phyloP scores from a whole-genome alignment of 1,140 invertebrate genomes.

The Camponotus pennsylvanicus region DNA sequence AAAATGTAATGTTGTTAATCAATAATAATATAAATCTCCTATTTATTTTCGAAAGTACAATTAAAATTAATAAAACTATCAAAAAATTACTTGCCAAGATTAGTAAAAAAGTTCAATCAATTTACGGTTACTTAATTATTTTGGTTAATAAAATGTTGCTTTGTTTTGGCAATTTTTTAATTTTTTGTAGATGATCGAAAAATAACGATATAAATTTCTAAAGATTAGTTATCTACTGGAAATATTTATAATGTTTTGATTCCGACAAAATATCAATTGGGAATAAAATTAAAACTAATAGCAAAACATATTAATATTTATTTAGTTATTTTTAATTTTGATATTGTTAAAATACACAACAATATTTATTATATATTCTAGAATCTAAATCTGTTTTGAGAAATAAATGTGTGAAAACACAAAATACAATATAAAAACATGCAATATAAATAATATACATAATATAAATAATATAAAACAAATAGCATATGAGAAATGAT shows the following conservation, averaged over 20 bases:
- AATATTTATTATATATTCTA: neutral
- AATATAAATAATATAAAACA: neutral
- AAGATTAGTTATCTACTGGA: neutral
- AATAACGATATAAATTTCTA: neutral
- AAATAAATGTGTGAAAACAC: neutral
- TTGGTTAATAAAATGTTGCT: neutral
- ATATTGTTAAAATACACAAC: neutral
- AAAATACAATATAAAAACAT: neutral
- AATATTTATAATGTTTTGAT: neutral
- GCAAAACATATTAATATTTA: too few relatives aligned
- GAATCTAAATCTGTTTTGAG: neutral
- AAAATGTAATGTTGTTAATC: too few relatives aligned
- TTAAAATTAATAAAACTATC: neutral
- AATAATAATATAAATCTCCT: neutral
- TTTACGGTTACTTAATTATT: neutral
- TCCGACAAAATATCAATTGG: neutral
- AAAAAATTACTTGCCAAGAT: neutral
- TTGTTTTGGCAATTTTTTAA: neutral
- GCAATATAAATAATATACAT: too few relatives aligned
- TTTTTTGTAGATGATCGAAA: neutral
- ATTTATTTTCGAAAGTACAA: neutral
- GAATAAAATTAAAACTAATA: neutral
- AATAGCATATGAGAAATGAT: neutral
- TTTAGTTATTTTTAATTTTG: neutral
- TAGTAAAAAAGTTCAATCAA: neutral